A percentile compares a stretch with the other conserved stretches of the same genome.
These are phyloP conservation scores for Homarus gammarus DNA, from an alignment of 2,888 invertebrate genomes.

Conservation along the genomic window DNA sequence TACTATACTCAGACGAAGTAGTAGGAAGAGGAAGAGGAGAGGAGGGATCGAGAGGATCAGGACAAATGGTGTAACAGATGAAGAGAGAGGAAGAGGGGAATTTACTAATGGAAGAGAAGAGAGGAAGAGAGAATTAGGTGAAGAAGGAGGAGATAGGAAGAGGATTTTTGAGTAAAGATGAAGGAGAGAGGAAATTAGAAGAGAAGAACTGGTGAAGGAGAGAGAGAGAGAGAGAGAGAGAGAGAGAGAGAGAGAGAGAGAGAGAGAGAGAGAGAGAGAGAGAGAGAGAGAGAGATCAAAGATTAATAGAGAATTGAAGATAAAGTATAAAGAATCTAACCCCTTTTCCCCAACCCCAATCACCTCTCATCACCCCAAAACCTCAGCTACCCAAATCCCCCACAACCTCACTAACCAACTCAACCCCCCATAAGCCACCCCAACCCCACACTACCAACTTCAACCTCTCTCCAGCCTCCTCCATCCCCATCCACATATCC, in stretches of 20 bases:
- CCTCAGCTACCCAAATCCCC: too few relatives aligned
- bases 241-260: not conserved
- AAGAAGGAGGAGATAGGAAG: not conserved
- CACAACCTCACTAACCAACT: too few relatives aligned
- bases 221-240: not conserved
- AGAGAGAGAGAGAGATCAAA: too few relatives aligned
- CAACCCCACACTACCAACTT: too few relatives aligned
- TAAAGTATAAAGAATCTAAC: too few relatives aligned
- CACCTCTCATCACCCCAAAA: too few relatives aligned
- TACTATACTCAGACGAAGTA: not conserved
- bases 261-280: too few relatives aligned
- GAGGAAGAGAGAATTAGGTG: not conserved
- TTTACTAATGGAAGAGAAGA: not conserved
- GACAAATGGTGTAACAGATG: not conserved
- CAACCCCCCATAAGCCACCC: too few relatives aligned
- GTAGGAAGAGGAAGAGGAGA: not conserved
- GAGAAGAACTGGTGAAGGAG: not conserved
- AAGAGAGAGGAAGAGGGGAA: not conserved
- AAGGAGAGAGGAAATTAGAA: not conserved
- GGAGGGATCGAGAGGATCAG: not conserved
- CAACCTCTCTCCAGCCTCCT: too few relatives aligned
- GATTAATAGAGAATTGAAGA: too few relatives aligned
- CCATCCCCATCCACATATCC: too few relatives aligned
- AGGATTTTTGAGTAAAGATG: not conserved
- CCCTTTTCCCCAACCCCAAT: too few relatives aligned